phyloP scores from a whole-genome alignment of 1,140 invertebrate genomes.

The Lasioglossum albipes region DNA sequence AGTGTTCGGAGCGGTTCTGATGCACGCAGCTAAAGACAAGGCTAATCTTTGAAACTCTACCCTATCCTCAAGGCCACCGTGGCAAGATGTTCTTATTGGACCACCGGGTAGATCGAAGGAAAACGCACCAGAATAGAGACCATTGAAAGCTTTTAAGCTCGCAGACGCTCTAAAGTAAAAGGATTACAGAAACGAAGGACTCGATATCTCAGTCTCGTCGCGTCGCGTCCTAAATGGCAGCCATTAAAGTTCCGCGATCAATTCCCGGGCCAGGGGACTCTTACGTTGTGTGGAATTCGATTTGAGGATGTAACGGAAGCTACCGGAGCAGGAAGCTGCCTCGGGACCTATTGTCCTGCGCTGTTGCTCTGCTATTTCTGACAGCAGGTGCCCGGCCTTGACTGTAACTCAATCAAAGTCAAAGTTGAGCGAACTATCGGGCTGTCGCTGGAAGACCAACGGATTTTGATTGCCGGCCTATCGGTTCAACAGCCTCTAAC shows the following conservation, averaged over 20 bases:
- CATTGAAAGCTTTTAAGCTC: conserved; percentile 8
- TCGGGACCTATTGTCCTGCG: conserved; percentile 20
- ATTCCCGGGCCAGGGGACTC: not conserved
- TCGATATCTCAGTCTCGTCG: not conserved
- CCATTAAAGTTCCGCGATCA: conserved; percentile 35
- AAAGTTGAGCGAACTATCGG: conserved; percentile 17
- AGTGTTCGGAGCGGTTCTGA: too few relatives aligned
- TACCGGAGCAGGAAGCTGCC: not conserved
- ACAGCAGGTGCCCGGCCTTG: conserved; percentile 7
- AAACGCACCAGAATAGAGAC: not conserved
- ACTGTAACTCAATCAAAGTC: not conserved
- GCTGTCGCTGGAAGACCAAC: too few relatives aligned
- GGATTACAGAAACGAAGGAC: conserved; percentile 22
- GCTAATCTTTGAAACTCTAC: too few relatives aligned
- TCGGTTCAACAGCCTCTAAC: too few relatives aligned
- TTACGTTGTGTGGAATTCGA: not conserved
- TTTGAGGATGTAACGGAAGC: conserved; percentile 20
- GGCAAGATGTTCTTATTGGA: not conserved
- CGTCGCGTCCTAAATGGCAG: conserved; percentile 18
- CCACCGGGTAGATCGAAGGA: not conserved
- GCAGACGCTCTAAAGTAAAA: not conserved
- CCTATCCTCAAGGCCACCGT: too few relatives aligned
- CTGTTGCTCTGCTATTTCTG: conserved; percentile 11
- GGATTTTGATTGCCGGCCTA: not conserved
- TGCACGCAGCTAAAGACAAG: too few relatives aligned